Evolutionary conservation across 2,113 vertebrate genomes (phyloP).

Genomic region (Acanthisitta chloris): DNA sequence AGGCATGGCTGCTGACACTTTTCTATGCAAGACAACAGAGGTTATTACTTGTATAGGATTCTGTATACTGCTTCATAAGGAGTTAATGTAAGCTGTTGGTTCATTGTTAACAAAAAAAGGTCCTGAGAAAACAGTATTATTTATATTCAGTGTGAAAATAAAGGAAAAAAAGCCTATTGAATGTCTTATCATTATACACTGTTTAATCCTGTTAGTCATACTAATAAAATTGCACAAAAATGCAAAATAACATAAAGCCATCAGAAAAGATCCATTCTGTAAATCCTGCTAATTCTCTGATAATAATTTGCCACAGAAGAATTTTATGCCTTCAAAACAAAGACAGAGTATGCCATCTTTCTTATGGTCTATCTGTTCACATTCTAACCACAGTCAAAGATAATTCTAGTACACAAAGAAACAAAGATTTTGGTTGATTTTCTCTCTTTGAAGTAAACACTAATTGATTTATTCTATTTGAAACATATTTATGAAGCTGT

Average conservation of each 20-base stretch:
- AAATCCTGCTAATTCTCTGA: neutral
- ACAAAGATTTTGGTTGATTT: neutral
- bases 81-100: neutral
- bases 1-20: neutral
- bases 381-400: neutral
- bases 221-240: neutral
- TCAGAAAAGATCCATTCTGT: neutral
- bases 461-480: neutral
- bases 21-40: neutral
- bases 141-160: neutral
- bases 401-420: neutral
- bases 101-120: neutral
- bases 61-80: neutral
- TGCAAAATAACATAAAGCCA: neutral
- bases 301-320: neutral
- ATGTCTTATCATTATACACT: neutral
- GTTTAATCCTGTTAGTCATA: neutral
- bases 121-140: neutral
- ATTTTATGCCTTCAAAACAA: neutral
- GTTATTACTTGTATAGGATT: neutral
- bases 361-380: neutral
- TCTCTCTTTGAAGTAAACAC: neutral
- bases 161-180: fast-evolving
- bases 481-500: neutral
- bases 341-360: neutral